A percentile compares a stretch with the other conserved stretches of the same genome.
Conservation (phyloP, 1,140 invertebrate genomes). For the Micrasema minimum region DNA sequence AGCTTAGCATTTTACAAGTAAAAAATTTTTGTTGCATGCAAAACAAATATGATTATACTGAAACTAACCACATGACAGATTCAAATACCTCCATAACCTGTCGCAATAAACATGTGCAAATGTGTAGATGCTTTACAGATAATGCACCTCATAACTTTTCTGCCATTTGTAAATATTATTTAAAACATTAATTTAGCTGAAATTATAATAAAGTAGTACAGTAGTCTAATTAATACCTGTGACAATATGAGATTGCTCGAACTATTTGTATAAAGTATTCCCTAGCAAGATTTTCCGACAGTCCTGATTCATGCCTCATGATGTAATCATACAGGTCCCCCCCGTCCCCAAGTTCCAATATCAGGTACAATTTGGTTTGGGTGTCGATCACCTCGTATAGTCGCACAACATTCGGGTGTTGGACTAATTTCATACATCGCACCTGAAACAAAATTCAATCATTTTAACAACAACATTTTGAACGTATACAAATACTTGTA, state of each 20-base stretch:
- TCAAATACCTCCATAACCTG: no score
- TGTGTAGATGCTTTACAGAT: no score
- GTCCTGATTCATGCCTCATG: constrained; percentile 91
- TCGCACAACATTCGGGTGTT: constrained; percentile 98
- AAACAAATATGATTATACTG: no score
- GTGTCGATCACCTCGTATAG: constrained; percentile 99
- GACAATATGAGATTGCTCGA: constrained; percentile 97
- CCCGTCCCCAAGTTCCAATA: constrained; percentile 97
- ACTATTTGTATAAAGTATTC: constrained; percentile 97
- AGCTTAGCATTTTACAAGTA: no score
- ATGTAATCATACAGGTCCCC: constrained; percentile 99
- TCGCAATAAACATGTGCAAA: no score
- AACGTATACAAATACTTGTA: no score
- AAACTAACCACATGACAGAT: no score
- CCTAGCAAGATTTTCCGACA: constrained; percentile 83
- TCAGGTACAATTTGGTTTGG: constrained; percentile 93
- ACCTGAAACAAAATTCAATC: constrained; percentile 74
- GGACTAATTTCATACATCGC: constrained; percentile 98
- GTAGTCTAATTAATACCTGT: constrained; percentile 79
- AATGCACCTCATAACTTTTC: no score
- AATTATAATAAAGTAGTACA: not conserved
- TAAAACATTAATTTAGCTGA: not conserved
- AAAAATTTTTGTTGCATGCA: no score
- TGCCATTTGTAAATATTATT: not conserved
- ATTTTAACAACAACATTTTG: constrained; percentile 15